Conservation (phyloP, 2,888 invertebrate genomes). For the Aphidoletes aphidimyza region DNA sequence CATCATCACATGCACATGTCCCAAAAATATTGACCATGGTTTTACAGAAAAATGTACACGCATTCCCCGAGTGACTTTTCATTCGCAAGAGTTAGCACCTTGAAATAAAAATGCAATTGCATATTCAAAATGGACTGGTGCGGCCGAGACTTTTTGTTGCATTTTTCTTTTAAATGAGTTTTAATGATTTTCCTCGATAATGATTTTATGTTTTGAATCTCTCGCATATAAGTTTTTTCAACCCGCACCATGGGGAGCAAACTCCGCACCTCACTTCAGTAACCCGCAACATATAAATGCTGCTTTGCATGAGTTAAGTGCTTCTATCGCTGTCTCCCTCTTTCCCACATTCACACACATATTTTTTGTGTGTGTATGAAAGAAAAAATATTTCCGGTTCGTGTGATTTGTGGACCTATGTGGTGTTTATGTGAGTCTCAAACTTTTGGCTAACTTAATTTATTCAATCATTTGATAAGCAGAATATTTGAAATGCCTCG, state of each 20-base stretch:
- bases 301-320: too few relatives aligned
- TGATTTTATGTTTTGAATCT: conserved; percentile 24
- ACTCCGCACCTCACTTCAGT: too few relatives aligned
- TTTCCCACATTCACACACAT: too few relatives aligned
- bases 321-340: too few relatives aligned
- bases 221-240: not conserved
- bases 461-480: conserved; percentile 43
- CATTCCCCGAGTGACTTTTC: too few relatives aligned
- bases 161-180: conserved; percentile 15
- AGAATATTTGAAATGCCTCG: conserved; percentile 15
- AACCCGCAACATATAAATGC: too few relatives aligned
- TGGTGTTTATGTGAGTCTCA: not conserved
- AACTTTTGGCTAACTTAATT: conserved; percentile 38
- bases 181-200: not conserved
- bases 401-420: not conserved
- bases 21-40: too few relatives aligned
- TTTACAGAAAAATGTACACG: too few relatives aligned
- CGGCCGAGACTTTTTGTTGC: not conserved
- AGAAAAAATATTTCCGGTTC: not conserved
- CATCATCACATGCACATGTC: too few relatives aligned
- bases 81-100: too few relatives aligned
- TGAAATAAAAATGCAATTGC: not conserved
- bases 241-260: too few relatives aligned
- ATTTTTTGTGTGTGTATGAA: not conserved
- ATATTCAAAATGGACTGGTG: not conserved